Conservation (phyloP, 2,113 vertebrate species). For the Eira barbara region DNA sequence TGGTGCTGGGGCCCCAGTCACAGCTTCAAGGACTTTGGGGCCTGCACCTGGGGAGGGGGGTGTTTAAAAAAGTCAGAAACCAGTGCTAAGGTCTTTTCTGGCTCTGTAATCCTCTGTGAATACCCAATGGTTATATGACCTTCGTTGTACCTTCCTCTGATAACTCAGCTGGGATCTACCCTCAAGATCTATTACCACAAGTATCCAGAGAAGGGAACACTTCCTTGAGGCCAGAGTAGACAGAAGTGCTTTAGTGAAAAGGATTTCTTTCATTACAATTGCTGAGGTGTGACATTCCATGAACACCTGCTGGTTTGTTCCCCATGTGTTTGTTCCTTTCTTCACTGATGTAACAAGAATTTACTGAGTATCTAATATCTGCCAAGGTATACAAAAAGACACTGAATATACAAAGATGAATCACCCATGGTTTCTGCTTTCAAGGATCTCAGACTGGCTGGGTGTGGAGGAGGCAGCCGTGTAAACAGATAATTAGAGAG, state of each 20-base stretch:
- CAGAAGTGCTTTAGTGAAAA: not conserved
- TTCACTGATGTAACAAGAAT: constrained; percentile 61
- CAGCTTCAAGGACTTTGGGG: not conserved
- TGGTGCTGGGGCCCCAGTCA: not conserved
- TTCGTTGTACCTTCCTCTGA: not conserved
- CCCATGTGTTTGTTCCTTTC: constrained; percentile 53
- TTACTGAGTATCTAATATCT: constrained; percentile 61
- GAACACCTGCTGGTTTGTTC: constrained; percentile 52
- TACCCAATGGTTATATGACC: not conserved
- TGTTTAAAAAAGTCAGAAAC: not conserved
- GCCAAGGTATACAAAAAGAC: constrained; percentile 55
- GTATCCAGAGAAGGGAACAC: not conserved
- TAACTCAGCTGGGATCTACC: not conserved
- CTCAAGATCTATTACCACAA: not conserved
- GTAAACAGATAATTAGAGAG: constrained; percentile 59
- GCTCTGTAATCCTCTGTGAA: not conserved
- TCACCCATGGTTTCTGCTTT: constrained; percentile 61
- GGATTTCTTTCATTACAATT: constrained; percentile 17
- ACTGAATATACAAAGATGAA: constrained; percentile 61
- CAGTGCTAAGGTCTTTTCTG: not conserved
- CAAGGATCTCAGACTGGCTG: constrained; percentile 53
- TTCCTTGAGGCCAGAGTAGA: not conserved
- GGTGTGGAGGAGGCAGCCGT: constrained; percentile 31
- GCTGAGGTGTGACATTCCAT: constrained; percentile 66
- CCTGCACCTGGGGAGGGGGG: not conserved